Base-by-base conservation (phyloP, 2,113 vertebrate genomes). In the Syngnathus typhle region DNA sequence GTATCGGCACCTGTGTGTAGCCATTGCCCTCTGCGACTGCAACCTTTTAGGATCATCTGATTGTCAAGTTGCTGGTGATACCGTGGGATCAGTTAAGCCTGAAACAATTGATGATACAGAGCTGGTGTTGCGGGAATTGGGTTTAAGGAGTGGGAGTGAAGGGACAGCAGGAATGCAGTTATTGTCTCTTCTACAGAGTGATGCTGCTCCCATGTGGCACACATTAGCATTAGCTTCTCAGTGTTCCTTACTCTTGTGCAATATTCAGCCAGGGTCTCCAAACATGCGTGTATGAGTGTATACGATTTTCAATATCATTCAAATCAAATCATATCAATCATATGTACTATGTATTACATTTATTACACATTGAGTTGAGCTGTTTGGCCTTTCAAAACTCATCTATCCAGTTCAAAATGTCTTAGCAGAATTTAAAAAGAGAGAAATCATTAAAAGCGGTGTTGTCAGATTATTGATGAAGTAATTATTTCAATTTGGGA, bases 21-120 rank as follows among this genome's bases (percentile, higher is more conserved):
- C 41, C 64, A 65, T 51, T 66, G 64, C 74, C 52, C 73, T 47
- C 12, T 23, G 67, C 49, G 58, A 46, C 64, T 76, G 64, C 51
- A 65, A 63, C n/a, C 68, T 83, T 73, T 82, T 70, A 71, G 82
- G 85, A 87, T 89, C 84, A 86, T 74, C 38, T 79, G 72, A 68
- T 74, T 76, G 52, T 23, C 23, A 23, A 23, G 75, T 70, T 66
- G 68, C 75, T 7, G 67, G 75, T 47, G n/a, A 69, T 79, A 64
- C 64, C 77, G 79, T 62, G 74, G 74, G 83, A 55, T 23, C 52
- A 55, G 78, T 84, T 72, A 80, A 59, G 51, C 18, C 54, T 85
- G 84, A 86, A 78, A 82, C 84, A 84, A 88, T 88, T 85, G 74
- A 21, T 15, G 64, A 68, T 72, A 61, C 0, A 21, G 12, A 21